Conservation (phyloP, 2,797 vertebrate genomes). For the Enoplosus armatus region DNA sequence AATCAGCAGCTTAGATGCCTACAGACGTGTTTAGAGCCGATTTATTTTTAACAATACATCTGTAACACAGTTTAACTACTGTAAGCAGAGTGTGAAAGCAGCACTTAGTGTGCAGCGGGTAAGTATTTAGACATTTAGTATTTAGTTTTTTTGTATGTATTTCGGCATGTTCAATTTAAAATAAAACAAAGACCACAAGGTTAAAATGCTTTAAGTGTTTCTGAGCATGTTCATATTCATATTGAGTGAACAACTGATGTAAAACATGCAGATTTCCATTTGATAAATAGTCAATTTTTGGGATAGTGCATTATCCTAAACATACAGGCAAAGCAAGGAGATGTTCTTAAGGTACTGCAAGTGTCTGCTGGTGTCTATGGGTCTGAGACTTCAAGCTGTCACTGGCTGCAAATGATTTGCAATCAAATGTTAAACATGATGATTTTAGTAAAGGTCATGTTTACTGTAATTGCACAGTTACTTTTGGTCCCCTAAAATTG, state of each 20-base stretch:
- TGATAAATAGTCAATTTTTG: background rate
- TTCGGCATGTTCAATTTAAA: background rate
- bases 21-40: conserved; percentile 13
- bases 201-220: conserved; percentile 9
- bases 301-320: background rate
- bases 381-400: background rate
- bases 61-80: conserved; percentile 6
- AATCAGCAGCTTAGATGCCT: conserved; percentile 10
- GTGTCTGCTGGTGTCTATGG: background rate
- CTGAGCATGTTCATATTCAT: background rate
- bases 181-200: background rate
- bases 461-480: conserved; percentile 1
- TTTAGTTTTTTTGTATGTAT: conserved; percentile 1
- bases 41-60: conserved; percentile 19
- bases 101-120: conserved; percentile 11
- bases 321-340: background rate
- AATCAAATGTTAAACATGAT: background rate
- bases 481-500: background rate
- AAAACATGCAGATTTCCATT: background rate
- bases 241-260: background rate
- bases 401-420: background rate
- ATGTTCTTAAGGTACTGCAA: background rate
- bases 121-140: conserved; percentile 11
- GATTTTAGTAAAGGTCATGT: background rate
- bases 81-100: conserved; percentile 11